Evolutionary conservation across 2,888 invertebrate species (phyloP), one percentile per base, ranked within the genome.

Genomic region (Dastarcus helophoroides): DNA sequence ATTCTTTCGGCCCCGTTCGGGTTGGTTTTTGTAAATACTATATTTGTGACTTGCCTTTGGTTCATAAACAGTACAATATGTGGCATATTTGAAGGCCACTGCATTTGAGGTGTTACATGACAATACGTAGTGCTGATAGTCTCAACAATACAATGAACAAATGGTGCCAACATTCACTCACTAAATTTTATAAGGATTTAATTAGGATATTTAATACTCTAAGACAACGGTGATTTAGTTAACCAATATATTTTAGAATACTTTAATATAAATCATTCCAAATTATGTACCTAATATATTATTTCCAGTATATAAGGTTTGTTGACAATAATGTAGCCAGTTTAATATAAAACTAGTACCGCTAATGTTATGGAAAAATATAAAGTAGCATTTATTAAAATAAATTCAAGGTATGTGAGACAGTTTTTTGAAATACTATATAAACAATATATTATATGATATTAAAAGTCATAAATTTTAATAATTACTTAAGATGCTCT

Each of bases 251-350:
- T 40, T 41, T 43, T 41, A 38, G 37, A 40, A 31, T 38, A 38
- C 26, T 36, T 33, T 30, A 31, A 33, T 26, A 25, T 17, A 26
- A 56, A 55, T 51, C 62, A 62, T 62, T 62, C 62, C 62, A 62
- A 61, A 60, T 58, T 60, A 50, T 47, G 60, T 62, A 62, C 60
- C 60, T 60, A 53, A 48, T 51, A 51, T 58, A 48, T 43, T 37
- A 40, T 59, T 57, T 58, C 59, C 58, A 55, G 53, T 56, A 53
- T 57, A 49, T 59, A 60, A 58, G 57, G 52, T 60, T 58, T 56
- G 58, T 61, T 59, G 62, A 62, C 62, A 62, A 62, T 62, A 62
- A 60, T 44, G 54, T 62, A 61, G 60, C 54, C 58, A 56, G 60
- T 61, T 62, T 58, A 49, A 43, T 47, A 54, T 53, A 52, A 55